phyloP scores from a whole-genome alignment of 1,140 invertebrate species.

The Bombus impatiens region DNA sequence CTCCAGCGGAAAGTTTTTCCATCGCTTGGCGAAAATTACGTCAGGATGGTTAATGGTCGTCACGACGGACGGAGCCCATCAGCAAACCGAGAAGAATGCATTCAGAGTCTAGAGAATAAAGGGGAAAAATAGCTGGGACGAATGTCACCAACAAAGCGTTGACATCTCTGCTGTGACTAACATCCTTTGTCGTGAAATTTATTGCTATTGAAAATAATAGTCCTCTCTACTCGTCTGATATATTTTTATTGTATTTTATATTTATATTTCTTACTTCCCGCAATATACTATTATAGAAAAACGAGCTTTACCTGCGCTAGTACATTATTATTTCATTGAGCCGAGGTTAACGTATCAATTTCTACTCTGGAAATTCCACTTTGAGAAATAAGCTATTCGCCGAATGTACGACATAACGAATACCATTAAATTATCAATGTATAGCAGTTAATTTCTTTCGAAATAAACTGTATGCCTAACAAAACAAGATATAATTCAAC shows the following conservation, averaged over 20 bases:
- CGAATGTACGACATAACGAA: too few relatives aligned
- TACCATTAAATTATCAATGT: not conserved
- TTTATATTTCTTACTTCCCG: not conserved
- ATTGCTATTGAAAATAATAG: not conserved
- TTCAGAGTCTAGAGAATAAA: conserved; percentile 35
- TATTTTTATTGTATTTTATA: too few relatives aligned
- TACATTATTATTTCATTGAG: too few relatives aligned
- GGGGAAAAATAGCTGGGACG: conserved; percentile 38
- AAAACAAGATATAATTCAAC: too few relatives aligned
- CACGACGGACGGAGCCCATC: conserved; percentile 54
- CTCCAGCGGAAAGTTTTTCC: conserved; percentile 56
- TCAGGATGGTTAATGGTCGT: conserved; percentile 61
- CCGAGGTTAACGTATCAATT: not conserved
- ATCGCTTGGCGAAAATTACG: conserved; percentile 59
- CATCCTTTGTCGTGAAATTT: not conserved
- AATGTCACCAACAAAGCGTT: conserved; percentile 12
- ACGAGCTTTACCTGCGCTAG: not conserved
- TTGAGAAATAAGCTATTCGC: not conserved
- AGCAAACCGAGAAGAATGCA: conserved; percentile 50
- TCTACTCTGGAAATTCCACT: not conserved
- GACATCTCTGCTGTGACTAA: not conserved
- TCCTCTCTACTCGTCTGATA: not conserved
- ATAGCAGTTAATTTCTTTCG: too few relatives aligned
- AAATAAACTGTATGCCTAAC: too few relatives aligned
- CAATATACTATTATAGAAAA: not conserved